Evolutionary conservation across 2,797 vertebrate genomes (phyloP).

Genomic region (Craterocephalus amniculus): DNA sequence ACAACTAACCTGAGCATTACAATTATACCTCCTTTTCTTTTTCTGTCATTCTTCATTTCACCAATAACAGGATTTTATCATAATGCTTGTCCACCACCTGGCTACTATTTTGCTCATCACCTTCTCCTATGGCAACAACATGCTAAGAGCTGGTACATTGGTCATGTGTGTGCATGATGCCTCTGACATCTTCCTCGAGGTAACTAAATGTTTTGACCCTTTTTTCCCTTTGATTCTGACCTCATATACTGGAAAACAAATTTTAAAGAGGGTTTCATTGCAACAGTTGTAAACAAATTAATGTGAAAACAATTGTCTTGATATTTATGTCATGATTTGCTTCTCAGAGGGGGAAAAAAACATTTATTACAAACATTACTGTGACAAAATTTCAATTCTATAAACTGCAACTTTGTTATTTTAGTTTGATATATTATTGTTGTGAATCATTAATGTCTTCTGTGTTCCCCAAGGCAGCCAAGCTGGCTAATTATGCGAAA

Average conservation of each 20-base stretch:
- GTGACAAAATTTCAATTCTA: neutral
- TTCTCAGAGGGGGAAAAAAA: neutral
- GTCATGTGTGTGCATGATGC: conserved; percentile 92
- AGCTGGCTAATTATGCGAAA: conserved; percentile 97
- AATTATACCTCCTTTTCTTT: neutral
- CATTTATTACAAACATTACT: neutral
- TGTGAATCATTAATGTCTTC: conserved; percentile 25
- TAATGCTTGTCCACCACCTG: conserved; percentile 97
- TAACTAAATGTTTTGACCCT: conserved; percentile 62
- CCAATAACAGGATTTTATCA: conserved; percentile 89
- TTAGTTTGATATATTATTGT: conserved; percentile 6
- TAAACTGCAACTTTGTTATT: conserved; percentile 1
- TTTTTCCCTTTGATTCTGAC: neutral
- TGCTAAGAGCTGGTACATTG: conserved; percentile 91
- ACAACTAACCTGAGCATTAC: neutral
- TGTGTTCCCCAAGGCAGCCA: conserved; percentile 87
- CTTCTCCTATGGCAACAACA: conserved; percentile 95
- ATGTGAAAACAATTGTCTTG: neutral
- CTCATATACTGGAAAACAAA: neutral
- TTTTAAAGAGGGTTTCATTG: neutral
- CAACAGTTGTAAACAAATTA: neutral
- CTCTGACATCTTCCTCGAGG: conserved; percentile 95
- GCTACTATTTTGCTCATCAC: conserved; percentile 90
- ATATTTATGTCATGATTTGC: neutral
- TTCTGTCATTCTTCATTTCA: conserved; percentile 30